phyloP scores from a whole-genome alignment of 2,113 vertebrate species.

The Syngnathoides biaculeatus region DNA sequence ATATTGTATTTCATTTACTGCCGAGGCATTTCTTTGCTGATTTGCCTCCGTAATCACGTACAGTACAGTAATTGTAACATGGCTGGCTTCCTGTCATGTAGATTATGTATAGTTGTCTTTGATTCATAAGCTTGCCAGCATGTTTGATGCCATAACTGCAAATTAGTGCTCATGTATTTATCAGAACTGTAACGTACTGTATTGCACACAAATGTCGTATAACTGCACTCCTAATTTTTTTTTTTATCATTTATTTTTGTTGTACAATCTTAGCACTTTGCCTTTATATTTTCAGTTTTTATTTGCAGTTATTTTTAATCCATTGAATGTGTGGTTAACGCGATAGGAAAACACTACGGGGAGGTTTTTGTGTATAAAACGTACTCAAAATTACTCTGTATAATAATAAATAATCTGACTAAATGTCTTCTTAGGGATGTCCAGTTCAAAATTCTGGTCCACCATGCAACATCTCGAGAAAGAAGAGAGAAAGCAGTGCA shows the following conservation, averaged over 20 bases:
- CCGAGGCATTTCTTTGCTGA: slow-evolving; percentile 22
- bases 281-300: slow-evolving; percentile 52
- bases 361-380: slow-evolving; percentile 55
- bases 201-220: slow-evolving; percentile 62
- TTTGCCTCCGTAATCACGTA: slow-evolving; percentile 47
- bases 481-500: too few species aligned
- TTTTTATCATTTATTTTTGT: slow-evolving; percentile 53
- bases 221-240: slow-evolving; percentile 55
- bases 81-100: slow-evolving; percentile 25
- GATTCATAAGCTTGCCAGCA: slow-evolving; percentile 52
- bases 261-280: slow-evolving; percentile 63
- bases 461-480: too few species aligned
- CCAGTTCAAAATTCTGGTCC: too few species aligned
- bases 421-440: slow-evolving; percentile 7
- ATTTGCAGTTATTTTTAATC: slow-evolving; percentile 43
- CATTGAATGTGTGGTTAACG: slow-evolving; percentile 34
- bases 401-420: slow-evolving; percentile 63
- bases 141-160: slow-evolving; percentile 51
- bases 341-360: slow-evolving; percentile 41
- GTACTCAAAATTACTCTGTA: slow-evolving; percentile 46
- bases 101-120: slow-evolving; percentile 53
- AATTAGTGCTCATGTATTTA: slow-evolving; percentile 57
- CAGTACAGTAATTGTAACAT: slow-evolving; percentile 29
- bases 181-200: slow-evolving; percentile 67
- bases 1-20: not conserved